A percentile compares a stretch with the other conserved stretches of the same genome.
These are phyloP conservation scores for Lithophane socia DNA, from an alignment of 2,888 invertebrate genomes.

Conservation along the genomic window DNA sequence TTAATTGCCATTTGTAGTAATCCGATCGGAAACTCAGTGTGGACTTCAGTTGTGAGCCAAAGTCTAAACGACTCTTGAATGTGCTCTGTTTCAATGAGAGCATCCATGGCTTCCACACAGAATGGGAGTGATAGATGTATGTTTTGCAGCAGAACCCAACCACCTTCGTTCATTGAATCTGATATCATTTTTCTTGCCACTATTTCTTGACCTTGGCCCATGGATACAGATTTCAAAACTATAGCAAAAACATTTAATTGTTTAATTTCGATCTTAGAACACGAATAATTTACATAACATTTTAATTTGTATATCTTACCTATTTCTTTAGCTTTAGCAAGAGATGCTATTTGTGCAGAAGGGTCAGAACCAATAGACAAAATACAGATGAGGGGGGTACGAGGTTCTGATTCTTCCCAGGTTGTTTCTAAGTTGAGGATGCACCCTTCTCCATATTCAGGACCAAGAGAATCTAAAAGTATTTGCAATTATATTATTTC, in stretches of 20 bases:
- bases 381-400: conserved; percentile 97
- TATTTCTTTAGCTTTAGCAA: conserved; percentile 96
- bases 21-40: conserved; percentile 97
- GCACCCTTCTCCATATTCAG: conserved; percentile 97
- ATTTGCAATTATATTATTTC: neutral
- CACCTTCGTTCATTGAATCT: conserved; percentile 94
- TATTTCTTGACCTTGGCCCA: conserved; percentile 99
- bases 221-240: conserved; percentile 96
- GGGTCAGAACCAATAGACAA: conserved; percentile 99
- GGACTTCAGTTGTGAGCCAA: conserved; percentile 99
- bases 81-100: conserved; percentile 95
- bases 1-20: conserved; percentile 97
- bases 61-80: conserved; percentile 96
- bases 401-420: conserved; percentile 96
- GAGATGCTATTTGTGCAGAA: conserved; percentile 96
- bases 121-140: conserved; percentile 98
- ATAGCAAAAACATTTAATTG: conserved; percentile 60
- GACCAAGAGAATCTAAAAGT: conserved; percentile 94
- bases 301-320: conserved; percentile 89
- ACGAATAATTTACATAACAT: neutral
- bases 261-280: neutral
- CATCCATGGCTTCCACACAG: conserved; percentile 97
- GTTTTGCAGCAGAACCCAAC: conserved; percentile 98
- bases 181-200: conserved; percentile 96
- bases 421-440: conserved; percentile 97